A percentile compares a stretch with the other conserved stretches of the same genome.
These are phyloP conservation scores for Pristionchus mayeri DNA, from an alignment of 2,888 invertebrate species.

Conservation along the genomic window DNA sequence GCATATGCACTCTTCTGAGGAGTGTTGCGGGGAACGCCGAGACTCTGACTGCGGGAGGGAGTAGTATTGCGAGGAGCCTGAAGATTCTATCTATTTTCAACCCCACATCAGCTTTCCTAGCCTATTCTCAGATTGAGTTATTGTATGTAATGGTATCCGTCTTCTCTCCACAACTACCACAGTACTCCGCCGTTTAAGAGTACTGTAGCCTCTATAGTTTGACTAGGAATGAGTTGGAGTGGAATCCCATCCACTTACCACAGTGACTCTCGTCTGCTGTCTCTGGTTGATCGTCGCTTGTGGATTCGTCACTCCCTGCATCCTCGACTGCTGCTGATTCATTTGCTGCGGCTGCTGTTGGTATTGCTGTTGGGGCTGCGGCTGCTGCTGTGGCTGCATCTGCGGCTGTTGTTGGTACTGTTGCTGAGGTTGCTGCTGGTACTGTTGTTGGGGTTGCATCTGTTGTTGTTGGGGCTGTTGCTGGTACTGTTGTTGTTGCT, in stretches of 20 bases:
- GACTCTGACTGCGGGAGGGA: background rate
- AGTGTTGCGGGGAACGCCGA: background rate
- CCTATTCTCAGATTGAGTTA: no score
- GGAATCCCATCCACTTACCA: no score
- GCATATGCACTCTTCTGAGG: background rate
- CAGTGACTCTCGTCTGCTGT: constrained; percentile 26
- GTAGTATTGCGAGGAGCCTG: background rate
- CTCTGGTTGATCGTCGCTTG: background rate
- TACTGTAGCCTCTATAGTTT: no score
- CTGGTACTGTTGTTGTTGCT: background rate
- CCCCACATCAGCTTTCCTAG: no score
- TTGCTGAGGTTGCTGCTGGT: background rate
- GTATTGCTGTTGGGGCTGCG: background rate
- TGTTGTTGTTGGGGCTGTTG: background rate
- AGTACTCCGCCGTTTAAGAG: no score
- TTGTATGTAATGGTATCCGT: no score
- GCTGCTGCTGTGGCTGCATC: background rate
- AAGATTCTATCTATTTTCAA: no score
- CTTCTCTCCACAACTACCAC: no score
- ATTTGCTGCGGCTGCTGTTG: background rate
- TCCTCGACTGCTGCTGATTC: background rate
- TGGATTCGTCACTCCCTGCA: background rate
- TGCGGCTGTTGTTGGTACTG: background rate
- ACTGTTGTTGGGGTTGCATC: background rate
- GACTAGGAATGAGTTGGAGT: no score